Conservation (phyloP, 2,888 invertebrate genomes). For the Chymomyza fuscimana region DNA sequence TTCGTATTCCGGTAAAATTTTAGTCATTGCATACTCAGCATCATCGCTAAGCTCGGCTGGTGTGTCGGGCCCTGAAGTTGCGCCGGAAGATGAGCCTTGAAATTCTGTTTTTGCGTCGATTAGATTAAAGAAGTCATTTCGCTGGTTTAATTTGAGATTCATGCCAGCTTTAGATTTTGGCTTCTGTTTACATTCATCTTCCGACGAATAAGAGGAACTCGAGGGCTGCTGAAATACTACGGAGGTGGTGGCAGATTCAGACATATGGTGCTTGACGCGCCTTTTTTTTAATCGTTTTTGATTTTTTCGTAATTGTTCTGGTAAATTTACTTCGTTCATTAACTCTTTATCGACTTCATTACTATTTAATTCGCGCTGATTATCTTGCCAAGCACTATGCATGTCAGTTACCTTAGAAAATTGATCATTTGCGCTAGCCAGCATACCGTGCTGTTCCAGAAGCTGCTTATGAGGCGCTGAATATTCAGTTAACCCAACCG, state of each 20-base stretch:
- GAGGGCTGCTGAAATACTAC: constrained; percentile 52
- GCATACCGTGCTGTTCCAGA: neutral
- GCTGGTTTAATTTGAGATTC: neutral
- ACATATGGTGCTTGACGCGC: constrained; percentile 27
- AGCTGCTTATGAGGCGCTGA: neutral
- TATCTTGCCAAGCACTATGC: constrained; percentile 77
- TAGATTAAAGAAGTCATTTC: neutral
- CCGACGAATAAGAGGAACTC: constrained; percentile 80
- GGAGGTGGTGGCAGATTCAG: constrained; percentile 17
- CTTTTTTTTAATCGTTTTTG: constrained; percentile 65
- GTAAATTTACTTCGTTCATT: constrained; percentile 9
- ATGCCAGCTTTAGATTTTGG: constrained; percentile 1
- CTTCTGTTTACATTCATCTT: constrained; percentile 75
- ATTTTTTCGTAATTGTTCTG: constrained; percentile 38
- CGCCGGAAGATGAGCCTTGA: constrained; percentile 87
- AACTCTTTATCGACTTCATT: neutral
- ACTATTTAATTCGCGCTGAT: constrained; percentile 43
- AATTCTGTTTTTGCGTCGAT: neutral
- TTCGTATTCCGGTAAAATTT: constrained; percentile 32
- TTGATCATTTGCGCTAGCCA: constrained; percentile 42
- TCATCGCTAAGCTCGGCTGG: constrained; percentile 87
- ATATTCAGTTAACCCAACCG: neutral
- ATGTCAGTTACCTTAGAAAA: constrained; percentile 74
- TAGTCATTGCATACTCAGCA: constrained; percentile 27
- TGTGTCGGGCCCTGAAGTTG: constrained; percentile 93